Percentiles rank a stretch among this genome's conserved stretches.
phyloP scores from a whole-genome alignment of 2,797 vertebrate species.

The Betta splendens region DNA sequence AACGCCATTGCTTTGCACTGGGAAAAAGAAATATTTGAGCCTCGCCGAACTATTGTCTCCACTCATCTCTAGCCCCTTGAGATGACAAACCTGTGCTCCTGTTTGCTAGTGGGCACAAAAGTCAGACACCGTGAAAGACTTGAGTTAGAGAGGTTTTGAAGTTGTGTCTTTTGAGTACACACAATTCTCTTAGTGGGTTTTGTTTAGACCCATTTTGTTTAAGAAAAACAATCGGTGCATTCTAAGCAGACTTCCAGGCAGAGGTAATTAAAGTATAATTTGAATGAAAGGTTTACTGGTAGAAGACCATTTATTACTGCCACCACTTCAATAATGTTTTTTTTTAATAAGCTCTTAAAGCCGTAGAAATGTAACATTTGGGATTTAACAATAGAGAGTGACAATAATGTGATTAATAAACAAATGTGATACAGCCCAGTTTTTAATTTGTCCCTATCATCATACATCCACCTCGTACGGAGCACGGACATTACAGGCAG shows the following conservation, averaged over 20 bases:
- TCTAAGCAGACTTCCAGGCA: too few relatives aligned
- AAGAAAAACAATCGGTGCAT: too few relatives aligned
- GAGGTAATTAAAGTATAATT: too few relatives aligned
- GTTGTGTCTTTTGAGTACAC: too few relatives aligned
- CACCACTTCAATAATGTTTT: too few relatives aligned
- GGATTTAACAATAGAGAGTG: not conserved
- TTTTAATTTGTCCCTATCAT: not conserved
- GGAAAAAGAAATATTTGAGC: conserved; percentile 42
- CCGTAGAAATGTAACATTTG: not conserved
- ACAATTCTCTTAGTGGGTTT: too few relatives aligned
- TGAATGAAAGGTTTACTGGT: too few relatives aligned
- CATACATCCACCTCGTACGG: not conserved
- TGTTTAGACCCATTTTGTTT: too few relatives aligned
- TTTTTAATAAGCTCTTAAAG: not conserved
- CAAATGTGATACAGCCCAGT: not conserved
- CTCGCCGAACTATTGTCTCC: conserved; percentile 36
- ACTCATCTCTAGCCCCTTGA: conserved; percentile 9
- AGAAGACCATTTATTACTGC: too few relatives aligned
- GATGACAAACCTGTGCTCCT: conserved; percentile 16
- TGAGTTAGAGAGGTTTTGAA: not conserved
- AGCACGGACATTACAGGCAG: not conserved
- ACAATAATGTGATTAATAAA: not conserved
- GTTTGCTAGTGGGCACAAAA: not conserved
- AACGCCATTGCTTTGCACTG: conserved; percentile 49
- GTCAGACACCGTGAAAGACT: not conserved